Conservation (phyloP, 2,113 vertebrate genomes). For the Actenoides hombroni region DNA sequence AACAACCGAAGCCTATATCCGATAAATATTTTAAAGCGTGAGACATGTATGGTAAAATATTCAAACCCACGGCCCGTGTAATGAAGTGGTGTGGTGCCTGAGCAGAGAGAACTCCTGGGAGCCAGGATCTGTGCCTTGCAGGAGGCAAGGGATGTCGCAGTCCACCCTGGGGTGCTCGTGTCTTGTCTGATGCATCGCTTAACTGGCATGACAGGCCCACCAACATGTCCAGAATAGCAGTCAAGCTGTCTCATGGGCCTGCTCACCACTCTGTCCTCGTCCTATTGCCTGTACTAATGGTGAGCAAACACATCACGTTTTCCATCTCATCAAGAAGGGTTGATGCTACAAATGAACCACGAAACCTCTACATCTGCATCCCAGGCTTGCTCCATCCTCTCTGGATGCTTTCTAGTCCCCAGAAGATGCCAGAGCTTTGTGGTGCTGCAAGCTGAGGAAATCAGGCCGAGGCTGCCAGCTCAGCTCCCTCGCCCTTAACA, state of each 20-base stretch:
- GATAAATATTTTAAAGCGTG: not conserved
- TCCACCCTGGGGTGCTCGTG: not conserved
- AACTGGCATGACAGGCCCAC: not conserved
- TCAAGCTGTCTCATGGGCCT: not conserved
- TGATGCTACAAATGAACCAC: not conserved
- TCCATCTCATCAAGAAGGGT: not conserved
- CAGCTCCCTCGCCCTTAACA: not conserved
- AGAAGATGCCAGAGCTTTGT: not conserved
- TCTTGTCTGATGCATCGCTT: too few relatives aligned
- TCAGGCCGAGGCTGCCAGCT: conserved; percentile 15
- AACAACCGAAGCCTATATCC: not conserved
- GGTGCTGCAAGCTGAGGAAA: not conserved
- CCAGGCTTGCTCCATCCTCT: not conserved
- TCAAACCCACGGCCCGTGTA: not conserved
- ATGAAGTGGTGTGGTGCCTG: not conserved
- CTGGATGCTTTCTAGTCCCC: not conserved
- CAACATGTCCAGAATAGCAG: not conserved
- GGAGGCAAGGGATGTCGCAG: not conserved
- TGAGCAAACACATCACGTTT: not conserved
- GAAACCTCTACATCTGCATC: not conserved
- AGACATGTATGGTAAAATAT: not conserved
- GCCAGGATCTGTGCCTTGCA: not conserved
- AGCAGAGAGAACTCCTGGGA: accelerated
- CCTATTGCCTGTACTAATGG: accelerated
- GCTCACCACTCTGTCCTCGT: not conserved